Percentiles rank a stretch among this genome's conserved stretches.
Conservation (phyloP, 2,797 vertebrate genomes). For the Megaceryle alcyon region DNA sequence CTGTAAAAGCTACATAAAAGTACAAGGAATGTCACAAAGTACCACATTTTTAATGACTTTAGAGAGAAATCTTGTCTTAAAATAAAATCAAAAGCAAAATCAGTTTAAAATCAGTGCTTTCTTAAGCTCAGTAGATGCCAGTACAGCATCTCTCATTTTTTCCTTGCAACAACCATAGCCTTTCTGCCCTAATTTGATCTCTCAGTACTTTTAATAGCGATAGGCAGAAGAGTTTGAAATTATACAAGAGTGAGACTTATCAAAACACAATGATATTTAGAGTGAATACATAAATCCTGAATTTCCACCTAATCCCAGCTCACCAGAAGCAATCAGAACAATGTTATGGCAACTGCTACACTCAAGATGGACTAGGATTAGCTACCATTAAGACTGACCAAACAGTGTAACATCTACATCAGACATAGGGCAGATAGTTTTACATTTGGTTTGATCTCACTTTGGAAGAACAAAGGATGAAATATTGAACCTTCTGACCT, state of each 20-base stretch:
- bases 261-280: neutral
- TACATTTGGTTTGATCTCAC: neutral
- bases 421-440: neutral
- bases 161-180: neutral
- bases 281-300: neutral
- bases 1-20: neutral
- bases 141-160: neutral
- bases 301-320: neutral
- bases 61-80: neutral
- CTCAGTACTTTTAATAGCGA: neutral
- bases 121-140: neutral
- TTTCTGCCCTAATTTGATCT: neutral
- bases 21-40: neutral
- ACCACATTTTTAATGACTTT: neutral
- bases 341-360: neutral
- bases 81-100: neutral
- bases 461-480: neutral
- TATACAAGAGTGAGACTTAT: neutral
- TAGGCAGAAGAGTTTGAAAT: neutral
- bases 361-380: neutral
- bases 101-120: neutral
- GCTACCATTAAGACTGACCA: neutral
- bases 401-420: neutral
- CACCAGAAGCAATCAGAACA: neutral
- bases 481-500: neutral